Evolutionary conservation across 2,113 vertebrate species (phyloP), one percentile per base, ranked within the genome.

Genomic region (Melierax canorus): DNA sequence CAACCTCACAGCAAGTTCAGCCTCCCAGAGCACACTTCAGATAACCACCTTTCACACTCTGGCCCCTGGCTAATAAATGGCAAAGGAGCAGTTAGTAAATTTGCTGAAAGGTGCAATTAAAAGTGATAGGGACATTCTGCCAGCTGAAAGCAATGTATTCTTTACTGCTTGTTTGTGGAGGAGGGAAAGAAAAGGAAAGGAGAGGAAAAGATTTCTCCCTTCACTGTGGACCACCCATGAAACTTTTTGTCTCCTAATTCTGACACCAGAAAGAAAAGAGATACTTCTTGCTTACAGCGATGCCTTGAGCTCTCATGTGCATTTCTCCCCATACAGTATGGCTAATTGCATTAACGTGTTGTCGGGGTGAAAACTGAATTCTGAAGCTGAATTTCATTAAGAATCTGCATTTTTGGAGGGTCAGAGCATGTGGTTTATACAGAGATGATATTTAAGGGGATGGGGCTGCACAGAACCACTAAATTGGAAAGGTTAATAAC

Each of bases 191-290:
- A 96, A 75, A 94, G 62, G 79, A 71, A 83, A 94, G 62, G 79
- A 71, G 83, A 87, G 86, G 86, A 63, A 97, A 88, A 89, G 85
- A 90, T 77, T 92, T 77, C 63, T 81, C 56, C 24, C 38, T 29
- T 76, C 59, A 11, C 83, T 41, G 51, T 48, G 82, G 98, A 98
- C 98, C 98, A 98, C 98, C 98, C 98, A 97, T 64, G 98, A 96
- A 97, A 95, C 82, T 81, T 94, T 98, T 98, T 97, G 94, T 97
- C 86, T 93, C 93, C 92, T 96, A 95, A 96, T 96, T 96, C 96
- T 97, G 88, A 94, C 73, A 86, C 67, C 88, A 93, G 60, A 76
- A 91, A 97, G 97, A 98, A 96, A 97, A 97, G 96, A 86, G 95
- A 92, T 84, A 85, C 90, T 96, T 93, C 74, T 75, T 94, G 92